phyloP scores from a whole-genome alignment of 1,140 invertebrate species.

The Temnothorax curvispinosus region DNA sequence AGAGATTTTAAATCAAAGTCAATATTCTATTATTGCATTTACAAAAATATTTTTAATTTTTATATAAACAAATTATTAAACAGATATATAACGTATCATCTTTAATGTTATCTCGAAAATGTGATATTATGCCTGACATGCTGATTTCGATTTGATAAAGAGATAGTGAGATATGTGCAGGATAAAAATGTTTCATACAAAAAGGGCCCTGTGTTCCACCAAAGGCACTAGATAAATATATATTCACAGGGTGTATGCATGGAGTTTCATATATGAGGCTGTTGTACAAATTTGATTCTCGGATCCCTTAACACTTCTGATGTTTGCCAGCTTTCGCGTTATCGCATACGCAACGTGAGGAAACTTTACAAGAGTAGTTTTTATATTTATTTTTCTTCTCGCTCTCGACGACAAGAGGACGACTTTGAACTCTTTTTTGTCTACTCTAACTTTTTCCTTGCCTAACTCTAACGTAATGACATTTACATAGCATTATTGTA shows the following conservation, averaged over 20 bases:
- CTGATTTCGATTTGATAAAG: not conserved
- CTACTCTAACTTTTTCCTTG: not conserved
- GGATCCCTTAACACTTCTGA: not conserved
- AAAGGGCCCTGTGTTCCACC: not conserved
- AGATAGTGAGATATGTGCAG: not conserved
- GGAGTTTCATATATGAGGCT: not conserved
- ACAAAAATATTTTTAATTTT: not conserved
- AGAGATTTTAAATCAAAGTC: not conserved
- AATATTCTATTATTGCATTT: not conserved
- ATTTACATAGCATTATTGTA: not conserved
- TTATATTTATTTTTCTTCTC: constrained; percentile 37
- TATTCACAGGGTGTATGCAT: not conserved
- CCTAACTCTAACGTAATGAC: not conserved
- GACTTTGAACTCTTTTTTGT: not conserved
- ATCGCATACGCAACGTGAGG: not conserved
- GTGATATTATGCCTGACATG: not conserved
- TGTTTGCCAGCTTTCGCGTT: constrained; percentile 41
- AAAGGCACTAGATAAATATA: constrained; percentile 10
- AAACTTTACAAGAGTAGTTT: not conserved
- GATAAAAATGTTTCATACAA: not conserved
- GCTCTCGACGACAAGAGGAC: not conserved
- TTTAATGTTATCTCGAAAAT: not conserved
- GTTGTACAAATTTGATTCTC: constrained; percentile 34
- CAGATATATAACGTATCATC: not conserved
- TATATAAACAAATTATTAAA: not conserved